Percentiles rank a stretch among this genome's conserved stretches.
Evolutionary conservation across 2,888 invertebrate species (phyloP).

Genomic region (Kuschelorhynchus macadamiae): DNA sequence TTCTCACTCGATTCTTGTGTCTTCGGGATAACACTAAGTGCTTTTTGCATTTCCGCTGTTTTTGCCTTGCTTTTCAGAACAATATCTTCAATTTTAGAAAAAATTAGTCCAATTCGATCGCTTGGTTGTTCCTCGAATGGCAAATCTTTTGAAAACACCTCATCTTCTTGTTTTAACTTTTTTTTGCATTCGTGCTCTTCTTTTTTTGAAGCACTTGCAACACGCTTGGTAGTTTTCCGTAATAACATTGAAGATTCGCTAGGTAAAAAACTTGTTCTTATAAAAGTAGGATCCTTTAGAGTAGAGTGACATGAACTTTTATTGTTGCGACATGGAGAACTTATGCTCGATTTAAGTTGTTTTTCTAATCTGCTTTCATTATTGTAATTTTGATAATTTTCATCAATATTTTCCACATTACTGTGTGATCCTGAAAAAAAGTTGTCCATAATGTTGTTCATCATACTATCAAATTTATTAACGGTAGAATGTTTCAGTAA

Average conservation of each 20-base stretch:
- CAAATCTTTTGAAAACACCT: neutral
- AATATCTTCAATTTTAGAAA: conserved; percentile 37
- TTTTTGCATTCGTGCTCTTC: conserved; percentile 11
- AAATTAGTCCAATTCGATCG: conserved; percentile 18
- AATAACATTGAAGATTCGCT: neutral
- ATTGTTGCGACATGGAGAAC: neutral
- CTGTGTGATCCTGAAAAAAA: conserved; percentile 2
- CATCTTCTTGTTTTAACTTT: conserved; percentile 22
- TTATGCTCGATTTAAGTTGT: too few species aligned
- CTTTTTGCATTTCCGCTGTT: conserved; percentile 23
- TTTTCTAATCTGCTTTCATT: neutral
- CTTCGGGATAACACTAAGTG: neutral
- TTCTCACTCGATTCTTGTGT: neutral
- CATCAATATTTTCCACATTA: neutral
- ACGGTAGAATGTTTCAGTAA: neutral
- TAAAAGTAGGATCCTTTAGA: conserved; percentile 2
- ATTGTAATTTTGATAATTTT: neutral
- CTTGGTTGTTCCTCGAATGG: neutral
- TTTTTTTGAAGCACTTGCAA: neutral
- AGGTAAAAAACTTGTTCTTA: conserved; percentile 4
- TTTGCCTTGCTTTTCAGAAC: conserved; percentile 28
- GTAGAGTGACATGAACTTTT: neutral
- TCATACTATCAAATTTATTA: conserved; percentile 3
- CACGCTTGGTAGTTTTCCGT: conserved; percentile 6
- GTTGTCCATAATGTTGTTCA: conserved; percentile 22